Base-by-base conservation (phyloP, 2,797 vertebrate species). In the Lithobates pipiens region DNA sequence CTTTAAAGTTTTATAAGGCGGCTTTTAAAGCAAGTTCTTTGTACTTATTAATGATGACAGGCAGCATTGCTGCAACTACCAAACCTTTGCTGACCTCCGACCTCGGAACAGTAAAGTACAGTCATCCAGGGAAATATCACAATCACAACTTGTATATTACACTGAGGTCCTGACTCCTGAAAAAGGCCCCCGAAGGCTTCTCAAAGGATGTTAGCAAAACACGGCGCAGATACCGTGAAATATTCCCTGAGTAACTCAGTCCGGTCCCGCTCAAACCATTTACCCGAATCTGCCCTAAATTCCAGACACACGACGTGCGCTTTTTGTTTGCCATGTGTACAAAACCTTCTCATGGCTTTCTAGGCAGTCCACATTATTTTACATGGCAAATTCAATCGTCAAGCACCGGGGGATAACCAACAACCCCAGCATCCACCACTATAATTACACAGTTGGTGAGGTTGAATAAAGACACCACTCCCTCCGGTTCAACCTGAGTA, bases 1-100 rank as follows among this genome's bases (percentile, higher is more conserved):
- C 94, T 96, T 97, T 93, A 96, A 97, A 97, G 93, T 97, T 98
- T 97, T 95, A 98, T 96, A 96, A 97, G 95, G 91, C 93, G 90
- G 96, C 96, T 97, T 96, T 96, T 94, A 96, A 95, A 95, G 95
- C 92, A 91, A 93, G 94, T 93, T 95, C 95, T 96, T 94, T 94
- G 93, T 92, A 93, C 95, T 95, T 94, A 96, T 95, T 94, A 94
- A 93, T 93, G 95, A 93, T 92, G 95, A 96, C 96, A 94, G 94
- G 90, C 93, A 96, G 94, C 93, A 93, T 93, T 94, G 93, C 86
- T 89, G 91, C 92, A 91, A 93, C 94, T 95, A 94, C 93, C 94
- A 96, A 96, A 96, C 94, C 94, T 93, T 93, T 92, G 91, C 94
- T 93, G 93, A 94, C 94, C 94, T 93, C 93, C 89, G 94, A 96